Conservation (phyloP, 2,888 invertebrate genomes). For the Drosophila hawaiiensis region DNA sequence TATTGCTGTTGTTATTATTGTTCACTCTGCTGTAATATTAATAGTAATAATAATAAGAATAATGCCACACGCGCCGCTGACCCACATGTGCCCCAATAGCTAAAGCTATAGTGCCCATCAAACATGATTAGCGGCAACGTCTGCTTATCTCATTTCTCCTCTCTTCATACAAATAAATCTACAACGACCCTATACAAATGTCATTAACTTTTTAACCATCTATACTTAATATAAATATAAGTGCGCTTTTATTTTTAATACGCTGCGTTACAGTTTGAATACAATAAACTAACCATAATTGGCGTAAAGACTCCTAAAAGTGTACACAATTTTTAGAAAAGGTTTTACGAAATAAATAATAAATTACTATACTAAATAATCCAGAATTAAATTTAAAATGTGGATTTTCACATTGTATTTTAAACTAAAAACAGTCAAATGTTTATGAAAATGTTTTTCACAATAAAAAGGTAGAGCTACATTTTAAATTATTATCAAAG, state of each 20-base stretch:
- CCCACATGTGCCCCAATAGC: slow-evolving; percentile 50
- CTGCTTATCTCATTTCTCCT: not conserved
- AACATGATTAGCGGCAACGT: slow-evolving; percentile 59
- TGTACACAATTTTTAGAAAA: no score
- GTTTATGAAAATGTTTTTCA: not conserved
- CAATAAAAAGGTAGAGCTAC: not conserved
- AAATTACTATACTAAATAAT: no score
- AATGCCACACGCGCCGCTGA: slow-evolving; percentile 46
- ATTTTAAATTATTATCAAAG: not conserved
- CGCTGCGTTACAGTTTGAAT: not conserved
- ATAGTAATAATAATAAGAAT: slow-evolving; percentile 47
- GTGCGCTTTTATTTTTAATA: not conserved
- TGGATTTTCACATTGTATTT: no score
- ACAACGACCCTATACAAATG: not conserved
- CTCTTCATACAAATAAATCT: not conserved
- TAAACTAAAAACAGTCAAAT: no score
- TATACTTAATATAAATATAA: not conserved
- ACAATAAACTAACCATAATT: not conserved
- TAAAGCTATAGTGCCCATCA: slow-evolving; percentile 45
- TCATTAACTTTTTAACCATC: not conserved
- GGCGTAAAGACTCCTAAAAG: no score
- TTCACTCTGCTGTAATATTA: slow-evolving; percentile 40
- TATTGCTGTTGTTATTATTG: slow-evolving; percentile 16
- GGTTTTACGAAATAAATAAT: no score
- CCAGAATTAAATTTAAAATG: no score